Evolutionary conservation across 2,888 invertebrate species (phyloP).

Genomic region (Leistus spinibarbis): DNA sequence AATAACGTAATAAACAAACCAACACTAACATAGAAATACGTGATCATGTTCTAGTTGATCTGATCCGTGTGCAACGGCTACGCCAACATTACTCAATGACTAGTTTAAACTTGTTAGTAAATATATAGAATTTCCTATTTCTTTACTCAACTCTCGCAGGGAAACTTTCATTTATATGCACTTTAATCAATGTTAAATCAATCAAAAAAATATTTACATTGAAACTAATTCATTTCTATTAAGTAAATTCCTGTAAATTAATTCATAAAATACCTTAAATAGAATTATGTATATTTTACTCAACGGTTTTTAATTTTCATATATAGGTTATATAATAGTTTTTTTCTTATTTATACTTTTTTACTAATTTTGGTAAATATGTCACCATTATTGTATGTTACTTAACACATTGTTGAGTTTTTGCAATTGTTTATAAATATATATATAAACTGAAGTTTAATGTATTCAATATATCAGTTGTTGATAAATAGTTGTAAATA

Average conservation of each 20-base stretch:
- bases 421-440: background rate
- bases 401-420: background rate
- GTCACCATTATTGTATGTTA: background rate
- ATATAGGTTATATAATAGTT: background rate
- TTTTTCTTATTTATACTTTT: background rate
- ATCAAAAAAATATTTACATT: background rate
- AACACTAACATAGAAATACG: conserved; percentile 25
- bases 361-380: background rate
- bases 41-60: conserved; percentile 22
- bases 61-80: background rate
- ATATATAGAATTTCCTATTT: background rate
- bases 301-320: background rate
- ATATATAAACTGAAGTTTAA: background rate
- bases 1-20: conserved; percentile 1
- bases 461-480: background rate
- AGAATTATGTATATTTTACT: no score
- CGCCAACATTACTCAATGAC: background rate
- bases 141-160: background rate
- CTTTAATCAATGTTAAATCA: background rate
- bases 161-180: background rate
- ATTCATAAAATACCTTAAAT: no score
- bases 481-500: background rate
- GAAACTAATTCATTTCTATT: no score
- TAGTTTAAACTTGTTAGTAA: background rate
- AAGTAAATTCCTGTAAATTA: no score